Conservation (phyloP, 2,113 vertebrate species). For the Cephalopterus ornatus region DNA sequence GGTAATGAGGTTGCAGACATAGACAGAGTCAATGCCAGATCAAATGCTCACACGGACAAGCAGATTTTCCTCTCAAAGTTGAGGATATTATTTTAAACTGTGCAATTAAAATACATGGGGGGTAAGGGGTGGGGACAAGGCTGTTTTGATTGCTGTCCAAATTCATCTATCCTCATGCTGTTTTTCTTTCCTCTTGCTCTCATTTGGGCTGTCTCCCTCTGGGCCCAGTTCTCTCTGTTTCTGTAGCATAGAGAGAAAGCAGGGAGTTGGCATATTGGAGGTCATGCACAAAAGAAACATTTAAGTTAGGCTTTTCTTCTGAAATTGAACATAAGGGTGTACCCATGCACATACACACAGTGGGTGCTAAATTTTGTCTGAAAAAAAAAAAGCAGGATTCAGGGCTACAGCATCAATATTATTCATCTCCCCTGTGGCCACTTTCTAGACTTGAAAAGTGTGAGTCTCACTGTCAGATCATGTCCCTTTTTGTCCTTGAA, state of each 20-base stretch:
- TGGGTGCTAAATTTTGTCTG: neutral
- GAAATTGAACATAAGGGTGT: neutral
- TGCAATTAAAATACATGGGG: neutral
- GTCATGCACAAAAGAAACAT: neutral
- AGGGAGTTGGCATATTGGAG: neutral
- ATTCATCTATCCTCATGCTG: neutral
- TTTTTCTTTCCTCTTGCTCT: neutral
- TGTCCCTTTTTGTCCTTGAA: neutral
- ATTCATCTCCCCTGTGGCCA: neutral
- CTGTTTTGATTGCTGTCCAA: neutral
- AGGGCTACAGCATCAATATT: neutral
- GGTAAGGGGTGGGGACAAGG: too few relatives aligned
- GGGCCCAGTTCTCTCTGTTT: neutral
- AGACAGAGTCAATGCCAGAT: neutral
- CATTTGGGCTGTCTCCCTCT: neutral
- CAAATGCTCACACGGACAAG: neutral
- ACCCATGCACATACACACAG: neutral
- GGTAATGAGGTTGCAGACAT: neutral
- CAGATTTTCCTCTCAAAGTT: neutral
- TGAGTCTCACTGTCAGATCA: neutral
- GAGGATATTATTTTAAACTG: conserved; percentile 6
- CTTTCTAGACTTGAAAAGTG: neutral
- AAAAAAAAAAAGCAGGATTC: neutral
- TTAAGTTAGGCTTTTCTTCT: neutral
- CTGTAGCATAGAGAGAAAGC: neutral